Evolutionary conservation across 2,888 invertebrate genomes (phyloP), one percentile per base, ranked within the genome.

Genomic region (Ophioninae sp.): DNA sequence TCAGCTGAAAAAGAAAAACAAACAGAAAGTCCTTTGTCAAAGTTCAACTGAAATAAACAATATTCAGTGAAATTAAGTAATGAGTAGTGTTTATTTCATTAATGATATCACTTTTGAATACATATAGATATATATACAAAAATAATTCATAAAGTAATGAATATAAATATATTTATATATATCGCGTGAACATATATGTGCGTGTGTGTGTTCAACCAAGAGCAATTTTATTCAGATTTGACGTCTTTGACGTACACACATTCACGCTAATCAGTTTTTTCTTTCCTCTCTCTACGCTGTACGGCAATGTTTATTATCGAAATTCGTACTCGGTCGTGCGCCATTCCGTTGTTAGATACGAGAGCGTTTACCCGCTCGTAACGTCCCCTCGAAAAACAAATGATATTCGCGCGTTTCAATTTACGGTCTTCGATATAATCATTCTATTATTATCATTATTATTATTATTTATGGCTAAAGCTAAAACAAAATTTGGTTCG

Each of bases 341-440:
- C 56, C 44, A 68, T 37, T 21, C 23, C n/a, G 30, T 79, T 44
- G 7, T 59, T 74, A 73, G 39, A 67, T 74, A 41, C 59, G 44
- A n/a, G 69, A 70, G 56, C 57, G 70, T 76, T 81, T 70, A 81
- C 75, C 44, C 57, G 64, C 37, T 50, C 17, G 50, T 17, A 50
- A 50, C 37, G 20, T 30, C n/a, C n/a, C 6, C 57, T 70, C 37
- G 10, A 5, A 70, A 23, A 6, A 37, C 56, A 37, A 10, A 10
- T 50, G 17, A 17, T 17, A 50, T 50, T 1, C 17, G 50, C 13
- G 50, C 13, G 13, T 50, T 50, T 17, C 6, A 50, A 30, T 30
- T 50, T 10, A 50, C 6, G 3, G 10, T 50, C 2, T 50, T 13
- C 6, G 17, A 50, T 17, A 17, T 50, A 17, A 50, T 17, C 17